Percentiles rank a stretch among this genome's conserved stretches.
These are phyloP conservation scores for Matsumyia berberina DNA, from an alignment of 2,888 invertebrate species.

Conservation along the genomic window DNA sequence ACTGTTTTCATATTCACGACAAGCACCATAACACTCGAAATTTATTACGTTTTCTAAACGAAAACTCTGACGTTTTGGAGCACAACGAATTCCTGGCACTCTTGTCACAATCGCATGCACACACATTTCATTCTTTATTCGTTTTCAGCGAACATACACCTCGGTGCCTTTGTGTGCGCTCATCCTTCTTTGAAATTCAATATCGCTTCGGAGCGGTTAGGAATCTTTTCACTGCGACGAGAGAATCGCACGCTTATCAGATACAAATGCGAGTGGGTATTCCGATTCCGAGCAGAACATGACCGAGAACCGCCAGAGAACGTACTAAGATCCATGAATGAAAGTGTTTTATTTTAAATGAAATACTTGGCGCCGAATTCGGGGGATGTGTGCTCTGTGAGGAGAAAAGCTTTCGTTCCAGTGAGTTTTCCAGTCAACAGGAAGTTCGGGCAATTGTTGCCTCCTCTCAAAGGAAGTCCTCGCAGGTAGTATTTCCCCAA, in stretches of 20 bases:
- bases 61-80: neutral
- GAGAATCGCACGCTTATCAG: slow-evolving; percentile 5
- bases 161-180: neutral
- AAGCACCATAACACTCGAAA: slow-evolving; percentile 7
- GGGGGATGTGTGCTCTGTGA: slow-evolving; percentile 4
- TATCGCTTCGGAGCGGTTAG: neutral
- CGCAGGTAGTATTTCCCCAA: slow-evolving; percentile 5
- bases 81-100: slow-evolving; percentile 15
- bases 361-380: slow-evolving; percentile 47
- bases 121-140: slow-evolving; percentile 20
- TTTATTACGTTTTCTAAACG: slow-evolving; percentile 9
- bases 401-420: slow-evolving; percentile 66
- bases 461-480: slow-evolving; percentile 1
- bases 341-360: slow-evolving; percentile 61
- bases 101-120: slow-evolving; percentile 7
- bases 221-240: slow-evolving; percentile 14
- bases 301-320: slow-evolving; percentile 51
- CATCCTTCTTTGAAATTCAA: slow-evolving; percentile 29
- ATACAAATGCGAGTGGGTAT: neutral
- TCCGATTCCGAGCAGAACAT: slow-evolving; percentile 46
- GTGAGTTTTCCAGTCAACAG: slow-evolving; percentile 37
- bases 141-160: slow-evolving; percentile 19
- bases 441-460: slow-evolving; percentile 12
- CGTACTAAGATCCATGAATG: slow-evolving; percentile 71
- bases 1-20: neutral